Conservation (phyloP, 2,888 invertebrate species). For the Oligia fasciuncula region DNA sequence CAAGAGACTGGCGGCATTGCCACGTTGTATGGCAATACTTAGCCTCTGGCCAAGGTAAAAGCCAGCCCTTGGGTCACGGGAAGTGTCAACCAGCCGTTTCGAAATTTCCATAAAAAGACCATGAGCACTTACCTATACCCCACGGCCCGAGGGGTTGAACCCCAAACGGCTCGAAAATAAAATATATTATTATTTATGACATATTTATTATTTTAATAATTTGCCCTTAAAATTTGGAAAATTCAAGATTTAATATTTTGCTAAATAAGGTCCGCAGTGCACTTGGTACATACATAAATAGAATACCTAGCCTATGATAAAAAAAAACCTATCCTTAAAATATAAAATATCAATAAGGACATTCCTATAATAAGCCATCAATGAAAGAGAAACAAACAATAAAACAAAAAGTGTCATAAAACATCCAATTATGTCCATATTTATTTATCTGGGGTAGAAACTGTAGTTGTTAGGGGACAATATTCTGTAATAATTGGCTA, state of each 20-base stretch:
- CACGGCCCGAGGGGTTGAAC: too few species aligned
- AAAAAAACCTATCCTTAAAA: not conserved
- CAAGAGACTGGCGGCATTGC: too few species aligned
- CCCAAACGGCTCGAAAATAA: too few species aligned
- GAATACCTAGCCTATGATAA: not conserved
- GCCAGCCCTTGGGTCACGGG: too few species aligned
- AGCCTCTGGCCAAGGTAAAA: too few species aligned
- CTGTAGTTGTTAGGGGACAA: conserved; percentile 58
- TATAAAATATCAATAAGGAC: conserved; percentile 3
- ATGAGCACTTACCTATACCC: too few species aligned
- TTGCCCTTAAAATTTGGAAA: too few species aligned
- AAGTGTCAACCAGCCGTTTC: too few species aligned
- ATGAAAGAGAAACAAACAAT: conserved; percentile 28
- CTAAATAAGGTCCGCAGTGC: not conserved
- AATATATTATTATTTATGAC: too few species aligned
- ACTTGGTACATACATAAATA: not conserved
- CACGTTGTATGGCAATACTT: too few species aligned
- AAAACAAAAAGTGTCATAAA: conserved; percentile 53
- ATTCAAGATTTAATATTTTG: not conserved
- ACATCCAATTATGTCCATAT: conserved; percentile 55
- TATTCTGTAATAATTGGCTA: conserved; percentile 79
- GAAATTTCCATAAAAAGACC: too few species aligned
- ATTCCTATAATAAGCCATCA: conserved; percentile 8
- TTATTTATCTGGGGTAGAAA: conserved; percentile 61
- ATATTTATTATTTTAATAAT: too few species aligned